Evolutionary conservation across 2,888 invertebrate species (phyloP).

Genomic region (Ophraella communa): DNA sequence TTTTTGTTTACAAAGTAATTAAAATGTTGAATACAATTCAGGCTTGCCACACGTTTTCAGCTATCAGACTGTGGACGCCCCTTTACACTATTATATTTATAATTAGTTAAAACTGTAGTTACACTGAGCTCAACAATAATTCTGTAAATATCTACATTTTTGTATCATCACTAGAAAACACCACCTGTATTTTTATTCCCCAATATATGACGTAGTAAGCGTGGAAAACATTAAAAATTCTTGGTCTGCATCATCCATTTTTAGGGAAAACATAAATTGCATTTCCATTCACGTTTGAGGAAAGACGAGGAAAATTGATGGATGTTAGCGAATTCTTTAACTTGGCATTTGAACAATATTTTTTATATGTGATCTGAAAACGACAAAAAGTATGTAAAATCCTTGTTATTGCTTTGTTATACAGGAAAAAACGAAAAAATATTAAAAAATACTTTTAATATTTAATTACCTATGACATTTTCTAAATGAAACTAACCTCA

Average conservation of each 20-base stretch:
- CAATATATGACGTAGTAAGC: constrained; percentile 17
- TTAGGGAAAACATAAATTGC: constrained; percentile 37
- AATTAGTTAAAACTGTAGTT: too few species aligned
- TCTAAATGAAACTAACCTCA: too few species aligned
- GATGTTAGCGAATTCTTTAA: constrained; percentile 18
- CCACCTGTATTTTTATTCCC: neutral
- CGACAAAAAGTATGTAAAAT: neutral
- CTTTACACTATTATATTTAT: too few species aligned
- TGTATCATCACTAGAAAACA: neutral
- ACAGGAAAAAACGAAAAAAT: neutral
- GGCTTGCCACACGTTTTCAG: too few species aligned
- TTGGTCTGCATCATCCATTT: constrained; percentile 33
- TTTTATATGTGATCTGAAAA: neutral
- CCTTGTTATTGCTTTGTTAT: neutral
- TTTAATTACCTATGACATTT: too few species aligned
- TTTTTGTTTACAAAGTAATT: too few species aligned
- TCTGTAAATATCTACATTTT: neutral
- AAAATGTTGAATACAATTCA: too few species aligned
- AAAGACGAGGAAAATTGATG: constrained; percentile 13
- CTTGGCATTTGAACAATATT: constrained; percentile 3
- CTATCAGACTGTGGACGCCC: too few species aligned
- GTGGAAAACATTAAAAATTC: constrained; percentile 42
- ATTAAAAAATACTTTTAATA: too few species aligned
- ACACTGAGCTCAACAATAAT: too few species aligned
- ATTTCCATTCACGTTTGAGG: constrained; percentile 26